Evolutionary conservation across 2,113 vertebrate species (phyloP).

Genomic region (Tonatia bakeri): DNA sequence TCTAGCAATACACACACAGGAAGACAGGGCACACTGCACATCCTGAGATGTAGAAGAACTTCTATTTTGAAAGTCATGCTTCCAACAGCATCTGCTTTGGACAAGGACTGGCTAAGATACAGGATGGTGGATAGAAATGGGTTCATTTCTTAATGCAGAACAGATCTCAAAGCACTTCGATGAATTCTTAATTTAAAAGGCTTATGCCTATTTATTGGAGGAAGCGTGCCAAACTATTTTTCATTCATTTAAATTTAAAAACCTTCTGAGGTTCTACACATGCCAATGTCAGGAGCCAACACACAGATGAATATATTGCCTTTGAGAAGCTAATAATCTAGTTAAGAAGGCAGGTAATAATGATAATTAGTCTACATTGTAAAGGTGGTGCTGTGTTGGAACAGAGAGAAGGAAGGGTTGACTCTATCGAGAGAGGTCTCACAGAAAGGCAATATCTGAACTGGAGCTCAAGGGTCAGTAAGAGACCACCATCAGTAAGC

Average conservation of each 20-base stretch:
- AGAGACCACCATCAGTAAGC: background rate
- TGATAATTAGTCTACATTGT: background rate
- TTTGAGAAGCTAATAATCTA: constrained; percentile 12
- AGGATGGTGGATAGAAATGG: background rate
- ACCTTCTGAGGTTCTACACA: background rate
- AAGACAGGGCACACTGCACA: background rate
- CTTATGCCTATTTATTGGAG: background rate
- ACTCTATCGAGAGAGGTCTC: background rate
- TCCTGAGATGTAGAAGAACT: background rate
- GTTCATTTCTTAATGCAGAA: constrained; percentile 35
- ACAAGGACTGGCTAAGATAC: background rate
- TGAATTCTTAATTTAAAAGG: constrained; percentile 22
- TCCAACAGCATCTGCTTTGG: background rate
- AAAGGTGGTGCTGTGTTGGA: background rate
- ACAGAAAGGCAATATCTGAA: background rate
- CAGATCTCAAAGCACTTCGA: constrained; percentile 12
- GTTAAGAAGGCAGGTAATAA: background rate
- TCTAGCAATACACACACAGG: background rate
- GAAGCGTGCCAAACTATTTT: background rate
- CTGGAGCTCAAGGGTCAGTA: background rate
- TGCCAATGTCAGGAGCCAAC: background rate
- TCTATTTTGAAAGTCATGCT: background rate
- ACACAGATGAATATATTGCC: background rate
- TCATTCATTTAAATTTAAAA: background rate
- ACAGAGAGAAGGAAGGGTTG: background rate